Base-by-base conservation (phyloP, 1,140 invertebrate genomes). In the Palaemon carinicauda region DNA sequence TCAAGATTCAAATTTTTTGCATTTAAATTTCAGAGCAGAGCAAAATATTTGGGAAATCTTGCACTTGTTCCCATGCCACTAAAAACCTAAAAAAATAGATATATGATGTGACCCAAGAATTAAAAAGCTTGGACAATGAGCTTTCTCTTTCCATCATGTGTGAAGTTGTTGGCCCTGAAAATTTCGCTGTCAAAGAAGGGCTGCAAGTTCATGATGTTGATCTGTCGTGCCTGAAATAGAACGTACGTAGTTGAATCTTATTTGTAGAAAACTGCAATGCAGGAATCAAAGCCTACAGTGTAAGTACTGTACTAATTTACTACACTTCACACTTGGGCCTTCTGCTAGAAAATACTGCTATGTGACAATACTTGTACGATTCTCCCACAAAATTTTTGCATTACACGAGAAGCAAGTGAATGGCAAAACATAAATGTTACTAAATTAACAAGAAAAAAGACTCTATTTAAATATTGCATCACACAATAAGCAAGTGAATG, bases 101-200 rank as follows among this genome's bases (percentile, higher is more conserved):
- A n/a, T n/a, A n/a, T n/a, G n/a, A n/a, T 7, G 5, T 41, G 41
- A 41, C 41, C 0, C 41, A 7, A 12, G 12, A 31, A 21, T 75
- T 87, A 92, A 15, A 97, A 92, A 19, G 94, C 94, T 91, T 98
- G 97, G 80, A 97, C 92, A 90, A 99, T 98, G 41, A 96, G 92
- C 91, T 96, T 97, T 51, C 95, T 93, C 90, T 95, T 95, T 21
- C 93, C 88, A 92, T 99, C 97, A 90, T 97, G 98, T 5, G 93
- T 92, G 90, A 97, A 99, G 90, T 96, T 95, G 91, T 99, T 98
- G n/a, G 93, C 93, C 90, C 95, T 95, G 91, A 99, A 99, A 89
- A 98, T 93, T 73, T 96, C 94, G 90, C 97, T 98, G 29, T 97
- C 95, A 90, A 98, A 99, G 92, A 99, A 99, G 2, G 96, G 93